Base-by-base conservation (phyloP, 2,113 vertebrate genomes). In the Heterotis niloticus region DNA sequence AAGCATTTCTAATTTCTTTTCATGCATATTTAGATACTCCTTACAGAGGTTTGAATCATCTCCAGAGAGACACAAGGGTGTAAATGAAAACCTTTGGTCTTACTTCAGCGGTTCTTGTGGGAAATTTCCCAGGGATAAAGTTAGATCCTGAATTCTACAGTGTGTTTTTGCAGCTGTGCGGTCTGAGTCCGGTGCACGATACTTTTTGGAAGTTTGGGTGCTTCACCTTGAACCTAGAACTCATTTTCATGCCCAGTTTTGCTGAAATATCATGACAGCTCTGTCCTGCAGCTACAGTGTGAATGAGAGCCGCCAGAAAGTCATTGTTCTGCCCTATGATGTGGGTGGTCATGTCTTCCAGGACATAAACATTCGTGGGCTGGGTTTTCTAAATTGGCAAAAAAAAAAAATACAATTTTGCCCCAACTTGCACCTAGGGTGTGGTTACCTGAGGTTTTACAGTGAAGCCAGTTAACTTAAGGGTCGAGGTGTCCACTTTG, bases 331-430 rank as follows among this genome's bases (percentile, higher is more conserved):
- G n/a, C n/a, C n/a, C n/a, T n/a, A n/a, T n/a, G 70, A 78, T 26
- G 16, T 78, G 77, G 26, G 17, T 23, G 60, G 16, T 70, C 18
- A 44, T 54, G 56, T 78, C 60, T 52, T 64, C 66, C 20, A 51
- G 67, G 26, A 70, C 67, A 57, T 5, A 26, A 44, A 11, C 17
- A 51, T 59, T 60, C 44, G 26, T 10, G 26, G 18, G 28, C 54
- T 5, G 20, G 26, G 51, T n/a, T 69, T 78, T 57, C 52, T 57
- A 34, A 10, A 29, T 44, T 12, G 10, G 67, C 17, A n/a, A 24
- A 59, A 74, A 29, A 44, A 44, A n/a, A n/a, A n/a, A n/a, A n/a
- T n/a, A n/a, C n/a, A n/a, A n/a, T n/a, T n/a, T n/a, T n/a, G n/a
- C 34, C 2, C 34, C 2, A 44, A 44, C 34, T 44, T 44, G 34